Percentiles rank a stretch among this genome's conserved stretches.
These are phyloP conservation scores for Phyto melanocephala DNA, from an alignment of 2,888 invertebrate species.

Conservation along the genomic window DNA sequence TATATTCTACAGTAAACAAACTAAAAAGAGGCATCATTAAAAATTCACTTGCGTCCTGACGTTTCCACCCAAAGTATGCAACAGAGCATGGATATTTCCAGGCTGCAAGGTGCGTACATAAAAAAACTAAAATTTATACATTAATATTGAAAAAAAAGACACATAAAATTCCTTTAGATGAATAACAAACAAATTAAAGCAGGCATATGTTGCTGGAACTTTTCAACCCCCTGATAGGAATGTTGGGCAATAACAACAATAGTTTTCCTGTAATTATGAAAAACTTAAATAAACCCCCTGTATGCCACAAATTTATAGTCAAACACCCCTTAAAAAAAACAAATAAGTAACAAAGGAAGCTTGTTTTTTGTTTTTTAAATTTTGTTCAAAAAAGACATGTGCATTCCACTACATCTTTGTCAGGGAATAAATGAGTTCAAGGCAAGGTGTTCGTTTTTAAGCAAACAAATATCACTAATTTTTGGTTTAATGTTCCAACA, in stretches of 20 bases:
- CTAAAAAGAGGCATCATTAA: neutral
- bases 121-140: neutral
- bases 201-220: constrained; percentile 41
- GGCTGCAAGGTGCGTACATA: constrained; percentile 28
- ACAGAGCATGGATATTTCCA: constrained; percentile 33
- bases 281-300: constrained; percentile 33
- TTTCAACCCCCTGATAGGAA: constrained; percentile 40
- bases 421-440: constrained; percentile 15
- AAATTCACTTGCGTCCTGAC: constrained; percentile 21
- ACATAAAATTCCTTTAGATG: neutral
- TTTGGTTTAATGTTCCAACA: neutral
- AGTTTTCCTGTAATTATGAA: constrained; percentile 37
- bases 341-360: constrained; percentile 13
- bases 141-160: neutral
- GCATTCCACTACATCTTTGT: constrained; percentile 3
- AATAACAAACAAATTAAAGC: neutral
- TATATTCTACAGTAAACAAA: neutral
- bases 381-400: constrained; percentile 23
- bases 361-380: neutral
- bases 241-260: neutral
- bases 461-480: neutral
- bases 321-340: constrained; percentile 35
- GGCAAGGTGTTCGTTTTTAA: constrained; percentile 27
- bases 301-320: neutral
- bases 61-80: constrained; percentile 25